Evolutionary conservation across 2,113 vertebrate species (phyloP).

Genomic region (Bungarus multicinctus): DNA sequence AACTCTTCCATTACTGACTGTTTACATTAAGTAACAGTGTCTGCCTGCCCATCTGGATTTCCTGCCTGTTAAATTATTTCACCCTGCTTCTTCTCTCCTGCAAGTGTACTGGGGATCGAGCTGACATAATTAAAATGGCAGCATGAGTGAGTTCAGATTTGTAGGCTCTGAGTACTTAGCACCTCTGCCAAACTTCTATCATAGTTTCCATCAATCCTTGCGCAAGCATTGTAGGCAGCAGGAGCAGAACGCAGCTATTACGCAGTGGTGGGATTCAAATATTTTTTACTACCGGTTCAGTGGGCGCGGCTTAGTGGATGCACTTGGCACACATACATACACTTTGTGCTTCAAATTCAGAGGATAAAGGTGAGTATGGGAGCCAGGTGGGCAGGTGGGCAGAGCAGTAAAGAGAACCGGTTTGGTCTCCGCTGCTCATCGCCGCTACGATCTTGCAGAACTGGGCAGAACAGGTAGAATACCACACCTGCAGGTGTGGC

Average conservation of each 20-base stretch:
- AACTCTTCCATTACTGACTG: not conserved
- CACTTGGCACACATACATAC: too few species aligned
- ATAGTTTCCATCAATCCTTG: not conserved
- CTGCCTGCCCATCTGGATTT: not conserved
- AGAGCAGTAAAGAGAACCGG: too few species aligned
- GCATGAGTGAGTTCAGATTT: not conserved
- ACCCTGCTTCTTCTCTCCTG: not conserved
- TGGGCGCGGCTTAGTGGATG: too few species aligned
- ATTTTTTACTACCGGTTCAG: too few species aligned
- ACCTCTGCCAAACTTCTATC: not conserved
- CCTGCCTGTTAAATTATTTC: not conserved
- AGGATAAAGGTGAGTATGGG: too few species aligned
- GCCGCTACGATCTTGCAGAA: too few species aligned
- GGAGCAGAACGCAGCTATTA: not conserved
- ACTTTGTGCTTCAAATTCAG: too few species aligned
- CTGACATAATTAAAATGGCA: not conserved
- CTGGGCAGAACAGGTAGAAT: too few species aligned
- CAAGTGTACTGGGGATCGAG: not conserved
- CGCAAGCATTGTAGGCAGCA: not conserved
- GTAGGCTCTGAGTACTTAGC: not conserved
- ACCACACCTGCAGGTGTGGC: not conserved
- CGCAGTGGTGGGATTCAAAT: too few species aligned
- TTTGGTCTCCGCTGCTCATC: too few species aligned
- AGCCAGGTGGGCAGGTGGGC: too few species aligned
- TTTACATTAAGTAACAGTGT: not conserved